A percentile compares a stretch with the other conserved stretches of the same genome.
These are phyloP conservation scores for Psilopsiagon aymara DNA, from an alignment of 2,113 vertebrate species.

Conservation along the genomic window DNA sequence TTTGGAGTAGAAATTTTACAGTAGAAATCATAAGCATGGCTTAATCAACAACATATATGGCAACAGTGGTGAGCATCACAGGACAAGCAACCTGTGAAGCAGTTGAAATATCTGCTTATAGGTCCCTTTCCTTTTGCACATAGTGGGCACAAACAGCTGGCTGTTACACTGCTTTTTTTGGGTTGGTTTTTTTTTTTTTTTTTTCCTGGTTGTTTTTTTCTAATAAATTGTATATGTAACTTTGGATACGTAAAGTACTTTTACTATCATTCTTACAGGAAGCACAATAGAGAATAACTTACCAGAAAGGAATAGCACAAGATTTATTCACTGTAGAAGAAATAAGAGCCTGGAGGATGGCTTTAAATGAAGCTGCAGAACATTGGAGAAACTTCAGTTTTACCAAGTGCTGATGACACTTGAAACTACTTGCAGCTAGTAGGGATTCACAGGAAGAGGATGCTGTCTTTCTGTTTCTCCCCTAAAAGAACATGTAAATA, in stretches of 20 bases:
- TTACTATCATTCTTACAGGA: not conserved
- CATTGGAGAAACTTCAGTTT: not conserved
- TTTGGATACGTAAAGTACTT: not conserved
- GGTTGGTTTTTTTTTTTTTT: not conserved
- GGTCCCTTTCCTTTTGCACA: not conserved
- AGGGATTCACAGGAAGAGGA: not conserved
- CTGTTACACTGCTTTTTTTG: not conserved
- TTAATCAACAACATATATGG: not conserved
- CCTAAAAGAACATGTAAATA: not conserved
- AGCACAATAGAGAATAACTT: not conserved
- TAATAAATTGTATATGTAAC: not conserved
- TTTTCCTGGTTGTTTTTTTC: not conserved
- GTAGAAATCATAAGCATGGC: not conserved
- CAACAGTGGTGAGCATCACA: not conserved
- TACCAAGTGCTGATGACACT: not conserved
- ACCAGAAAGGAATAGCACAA: not conserved
- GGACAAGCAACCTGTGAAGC: not conserved
- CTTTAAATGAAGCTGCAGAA: slow-evolving; percentile 7
- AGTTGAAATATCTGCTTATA: not conserved
- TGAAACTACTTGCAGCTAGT: not conserved
- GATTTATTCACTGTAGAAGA: not conserved
- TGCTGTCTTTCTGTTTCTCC: not conserved
- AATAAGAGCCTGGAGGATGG: not conserved
- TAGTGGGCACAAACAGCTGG: not conserved
- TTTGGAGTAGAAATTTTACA: not conserved